These are phyloP conservation scores for Microplitis manilae DNA, from an alignment of 2,888 invertebrate species.

Conservation along the genomic window DNA sequence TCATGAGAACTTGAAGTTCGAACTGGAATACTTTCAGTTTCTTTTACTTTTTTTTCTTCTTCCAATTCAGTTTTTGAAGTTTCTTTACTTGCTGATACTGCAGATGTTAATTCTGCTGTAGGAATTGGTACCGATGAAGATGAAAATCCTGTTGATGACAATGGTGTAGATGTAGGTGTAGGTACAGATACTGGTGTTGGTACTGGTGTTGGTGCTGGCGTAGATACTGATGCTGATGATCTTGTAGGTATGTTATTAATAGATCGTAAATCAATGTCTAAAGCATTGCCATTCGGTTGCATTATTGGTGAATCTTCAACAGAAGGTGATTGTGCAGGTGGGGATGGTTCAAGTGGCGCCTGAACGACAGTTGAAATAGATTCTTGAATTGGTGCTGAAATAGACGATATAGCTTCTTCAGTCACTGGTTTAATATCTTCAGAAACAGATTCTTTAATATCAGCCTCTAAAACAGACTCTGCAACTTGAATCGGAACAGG, in stretches of 20 bases:
- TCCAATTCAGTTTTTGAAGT: no score
- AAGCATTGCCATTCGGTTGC: conserved; percentile 40
- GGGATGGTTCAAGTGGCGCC: conserved; percentile 45
- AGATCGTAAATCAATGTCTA: conserved; percentile 38
- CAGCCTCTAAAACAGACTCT: conserved; percentile 66
- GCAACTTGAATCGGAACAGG: conserved; percentile 67
- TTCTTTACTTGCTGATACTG: no score
- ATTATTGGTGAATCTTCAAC: background rate
- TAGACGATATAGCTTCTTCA: conserved; percentile 62
- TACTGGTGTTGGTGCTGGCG: conserved; percentile 13
- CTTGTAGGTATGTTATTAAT: conserved; percentile 26
- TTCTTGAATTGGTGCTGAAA: conserved; percentile 60
- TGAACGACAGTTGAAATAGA: conserved; percentile 57
- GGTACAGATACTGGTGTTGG: conserved; percentile 32
- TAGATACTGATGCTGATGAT: conserved; percentile 6
- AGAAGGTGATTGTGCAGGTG: conserved; percentile 30
- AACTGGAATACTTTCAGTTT: background rate
- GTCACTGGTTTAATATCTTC: conserved; percentile 57
- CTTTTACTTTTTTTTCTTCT: background rate
- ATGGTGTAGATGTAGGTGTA: no score
- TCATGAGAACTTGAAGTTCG: background rate
- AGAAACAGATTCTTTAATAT: conserved; percentile 63
- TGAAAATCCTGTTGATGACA: no score
- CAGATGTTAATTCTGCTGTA: no score
- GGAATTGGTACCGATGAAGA: no score